Conservation (phyloP, 2,113 vertebrate species). For the Cichladusa arquata region DNA sequence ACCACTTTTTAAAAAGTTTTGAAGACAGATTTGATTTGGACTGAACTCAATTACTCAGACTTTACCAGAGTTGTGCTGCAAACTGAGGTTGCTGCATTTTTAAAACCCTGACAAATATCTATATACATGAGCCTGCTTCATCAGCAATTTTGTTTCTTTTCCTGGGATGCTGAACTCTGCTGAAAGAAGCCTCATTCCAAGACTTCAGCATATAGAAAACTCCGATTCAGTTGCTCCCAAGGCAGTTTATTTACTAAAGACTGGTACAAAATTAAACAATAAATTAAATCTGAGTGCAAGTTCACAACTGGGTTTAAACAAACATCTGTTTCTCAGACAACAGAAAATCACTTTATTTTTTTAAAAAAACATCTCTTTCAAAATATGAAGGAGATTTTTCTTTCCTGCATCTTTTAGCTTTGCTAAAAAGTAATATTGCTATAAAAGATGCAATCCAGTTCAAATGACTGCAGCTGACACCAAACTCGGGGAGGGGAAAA, state of each 20-base stretch:
- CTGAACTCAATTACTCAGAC: not conserved
- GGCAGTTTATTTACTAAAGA: constrained; percentile 10
- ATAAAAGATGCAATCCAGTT: not conserved
- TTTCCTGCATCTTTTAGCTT: not conserved
- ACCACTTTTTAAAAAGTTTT: not conserved
- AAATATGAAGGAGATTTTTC: not conserved
- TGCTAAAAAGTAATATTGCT: not conserved
- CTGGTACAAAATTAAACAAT: constrained; percentile 35
- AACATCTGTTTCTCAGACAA: constrained; percentile 20
- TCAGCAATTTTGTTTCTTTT: constrained; percentile 11
- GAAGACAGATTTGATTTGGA: not conserved
- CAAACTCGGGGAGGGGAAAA: fast-evolving
- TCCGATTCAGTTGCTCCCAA: not conserved
- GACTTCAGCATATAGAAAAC: not conserved
- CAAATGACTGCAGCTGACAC: not conserved
- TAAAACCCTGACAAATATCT: not conserved
- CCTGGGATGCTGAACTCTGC: not conserved
- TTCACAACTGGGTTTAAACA: constrained; percentile 14
- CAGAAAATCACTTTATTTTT: not conserved
- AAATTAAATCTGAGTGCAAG: constrained; percentile 14
- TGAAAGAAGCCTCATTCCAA: not conserved
- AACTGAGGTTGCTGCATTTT: not conserved
- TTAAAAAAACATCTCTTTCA: not conserved
- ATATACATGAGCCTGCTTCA: not conserved
- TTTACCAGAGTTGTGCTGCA: not conserved